These are phyloP conservation scores for Neogobius melanostomus DNA, from an alignment of 2,113 vertebrate species.

Conservation along the genomic window DNA sequence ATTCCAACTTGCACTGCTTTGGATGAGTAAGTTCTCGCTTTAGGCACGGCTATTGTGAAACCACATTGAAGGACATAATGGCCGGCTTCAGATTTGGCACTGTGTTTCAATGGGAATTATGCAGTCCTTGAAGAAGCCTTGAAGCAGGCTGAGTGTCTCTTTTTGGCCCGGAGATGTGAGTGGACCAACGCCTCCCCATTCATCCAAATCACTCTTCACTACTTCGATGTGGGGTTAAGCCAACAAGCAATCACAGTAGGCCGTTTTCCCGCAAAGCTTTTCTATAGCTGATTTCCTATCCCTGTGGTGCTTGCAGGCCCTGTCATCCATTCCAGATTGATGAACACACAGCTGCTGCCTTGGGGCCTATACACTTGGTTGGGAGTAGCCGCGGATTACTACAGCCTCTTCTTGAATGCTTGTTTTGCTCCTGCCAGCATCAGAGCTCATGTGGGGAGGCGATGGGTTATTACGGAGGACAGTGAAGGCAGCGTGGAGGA, in stretches of 20 bases:
- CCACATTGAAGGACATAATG: not conserved
- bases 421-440: conserved; percentile 4
- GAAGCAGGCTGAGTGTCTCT: not conserved
- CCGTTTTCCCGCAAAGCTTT: not conserved
- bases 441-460: not conserved
- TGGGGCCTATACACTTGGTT: conserved; percentile 6
- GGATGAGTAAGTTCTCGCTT: not conserved
- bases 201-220: not conserved
- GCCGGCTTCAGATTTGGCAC: not conserved
- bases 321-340: conserved; percentile 16
- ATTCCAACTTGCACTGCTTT: not conserved
- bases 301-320: not conserved
- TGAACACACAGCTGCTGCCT: conserved; percentile 6
- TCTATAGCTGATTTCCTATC: not conserved
- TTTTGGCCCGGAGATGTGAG: not conserved
- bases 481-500: conserved; percentile 6
- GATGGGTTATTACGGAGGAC: conserved; percentile 7
- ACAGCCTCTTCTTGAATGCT: conserved; percentile 5
- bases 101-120: not conserved
- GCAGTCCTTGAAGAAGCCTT: not conserved
- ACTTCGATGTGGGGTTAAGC: not conserved
- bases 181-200: not conserved
- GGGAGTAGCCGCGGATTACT: conserved; percentile 10
- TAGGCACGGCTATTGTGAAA: not conserved
- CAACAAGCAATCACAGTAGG: not conserved